Conservation (phyloP, 1,140 invertebrate species). For the Hydropsyche tenuis region DNA sequence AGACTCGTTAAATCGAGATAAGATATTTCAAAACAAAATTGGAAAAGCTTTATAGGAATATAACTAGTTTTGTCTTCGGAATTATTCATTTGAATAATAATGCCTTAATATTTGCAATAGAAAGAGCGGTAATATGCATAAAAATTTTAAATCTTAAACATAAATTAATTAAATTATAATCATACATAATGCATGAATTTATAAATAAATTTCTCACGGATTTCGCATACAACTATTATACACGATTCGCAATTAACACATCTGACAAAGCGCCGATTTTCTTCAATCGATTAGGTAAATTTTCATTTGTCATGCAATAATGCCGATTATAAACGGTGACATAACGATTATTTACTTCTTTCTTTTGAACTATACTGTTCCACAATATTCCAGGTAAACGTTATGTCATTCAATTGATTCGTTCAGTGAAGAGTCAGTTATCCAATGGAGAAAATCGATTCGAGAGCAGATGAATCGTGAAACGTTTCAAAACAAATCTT, state of each 20-base stretch:
- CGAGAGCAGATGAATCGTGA: constrained; percentile 6
- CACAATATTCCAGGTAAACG: background rate
- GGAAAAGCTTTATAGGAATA: too few species aligned
- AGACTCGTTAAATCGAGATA: too few species aligned
- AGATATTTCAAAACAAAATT: too few species aligned
- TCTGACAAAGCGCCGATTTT: background rate
- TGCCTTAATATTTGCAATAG: too few species aligned
- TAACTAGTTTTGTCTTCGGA: too few species aligned
- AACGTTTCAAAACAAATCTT: background rate
- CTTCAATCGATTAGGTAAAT: constrained; percentile 1
- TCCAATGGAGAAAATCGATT: background rate
- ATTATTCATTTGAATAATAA: too few species aligned
- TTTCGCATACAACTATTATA: background rate
- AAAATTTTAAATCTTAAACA: background rate
- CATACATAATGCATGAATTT: background rate
- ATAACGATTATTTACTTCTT: too few species aligned
- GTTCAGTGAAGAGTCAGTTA: background rate
- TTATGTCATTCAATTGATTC: background rate
- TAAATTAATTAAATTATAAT: background rate
- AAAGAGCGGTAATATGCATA: background rate
- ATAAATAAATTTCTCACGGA: background rate
- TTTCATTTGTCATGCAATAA: background rate
- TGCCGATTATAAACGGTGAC: too few species aligned
- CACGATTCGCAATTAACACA: background rate
- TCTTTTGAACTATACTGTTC: too few species aligned